Conservation (phyloP, 2,113 vertebrate species). For the Meleagris gallopavo region DNA sequence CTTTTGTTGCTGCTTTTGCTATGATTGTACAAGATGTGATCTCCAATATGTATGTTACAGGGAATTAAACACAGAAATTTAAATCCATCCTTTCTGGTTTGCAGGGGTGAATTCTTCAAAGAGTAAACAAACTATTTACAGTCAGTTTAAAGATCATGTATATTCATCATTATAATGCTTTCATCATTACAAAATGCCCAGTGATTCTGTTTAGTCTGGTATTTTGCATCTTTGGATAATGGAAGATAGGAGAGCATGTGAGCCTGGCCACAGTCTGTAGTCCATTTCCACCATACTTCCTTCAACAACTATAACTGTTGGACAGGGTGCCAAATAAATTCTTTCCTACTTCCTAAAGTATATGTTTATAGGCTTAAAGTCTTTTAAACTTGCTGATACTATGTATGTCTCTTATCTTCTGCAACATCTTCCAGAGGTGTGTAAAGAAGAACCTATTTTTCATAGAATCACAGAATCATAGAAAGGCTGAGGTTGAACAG, state of each 20-base stretch:
- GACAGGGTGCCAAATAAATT: not conserved
- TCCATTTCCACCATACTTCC: not conserved
- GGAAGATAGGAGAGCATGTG: not conserved
- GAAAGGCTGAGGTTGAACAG: too few relatives aligned
- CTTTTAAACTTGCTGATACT: not conserved
- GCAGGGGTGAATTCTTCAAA: not conserved
- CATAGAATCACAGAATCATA: too few relatives aligned
- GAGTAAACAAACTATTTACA: not conserved
- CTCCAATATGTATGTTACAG: not conserved
- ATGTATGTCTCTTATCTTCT: not conserved
- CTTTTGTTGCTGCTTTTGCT: not conserved
- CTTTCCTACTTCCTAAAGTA: not conserved
- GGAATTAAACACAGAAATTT: not conserved
- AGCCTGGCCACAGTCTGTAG: not conserved
- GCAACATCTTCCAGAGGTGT: not conserved
- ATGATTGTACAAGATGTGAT: not conserved
- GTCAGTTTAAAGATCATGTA: not conserved
- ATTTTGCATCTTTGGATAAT: not conserved
- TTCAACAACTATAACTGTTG: not conserved
- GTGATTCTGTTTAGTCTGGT: not conserved
- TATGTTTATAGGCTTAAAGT: not conserved
- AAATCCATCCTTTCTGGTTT: not conserved
- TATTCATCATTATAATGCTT: not conserved
- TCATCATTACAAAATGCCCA: not conserved
- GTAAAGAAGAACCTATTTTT: not conserved